Base-by-base conservation (phyloP, 2,888 invertebrate genomes). In the Seladonia tumulorum region DNA sequence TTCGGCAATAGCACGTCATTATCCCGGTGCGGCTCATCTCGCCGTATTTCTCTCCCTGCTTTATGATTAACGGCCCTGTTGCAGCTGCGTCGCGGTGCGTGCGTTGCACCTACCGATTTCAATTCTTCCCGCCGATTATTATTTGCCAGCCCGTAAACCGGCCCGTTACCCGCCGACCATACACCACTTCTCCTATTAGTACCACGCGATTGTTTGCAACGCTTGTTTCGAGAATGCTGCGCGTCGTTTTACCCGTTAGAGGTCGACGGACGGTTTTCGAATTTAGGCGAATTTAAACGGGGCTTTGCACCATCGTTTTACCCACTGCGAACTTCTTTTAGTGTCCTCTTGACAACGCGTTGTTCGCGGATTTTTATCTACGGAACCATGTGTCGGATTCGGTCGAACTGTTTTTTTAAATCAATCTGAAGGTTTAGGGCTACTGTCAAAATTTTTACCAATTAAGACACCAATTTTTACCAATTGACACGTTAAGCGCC, bases 1-100 rank as follows among this genome's bases (percentile, higher is more conserved):
- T 57, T 73, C 75, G 45, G 29, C 66, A 57, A 60, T 35, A 63
- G 70, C 73, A 74, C 77, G 71, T 82, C 68, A 86, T 88, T 86
- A 89, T 87, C 84, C 81, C 75, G 82, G 70, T 45, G 77, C 7
- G 63, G 81, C 74, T 82, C 85, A 76, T 74, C 76, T 74, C 53
- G 70, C 70, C 63, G 47, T 72, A 29, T 42, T 75, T 75, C 79
- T n/a, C 66, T 35, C 60, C 63, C 70, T 22, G 68, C 42, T 79
- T 86, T 83, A 89, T 90, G 89, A 90, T 89, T 90, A 90, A 90
- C 90, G 84, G 87, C 81, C 73, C 70, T 79, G 84, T 73, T 86
- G 82, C 90, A 89, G 83, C 85, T 89, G 87, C 89, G 88, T 84
- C 82, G 83, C 83, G 70, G 60, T 85, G 85, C 85, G 78, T 80